Evolutionary conservation across 1,140 invertebrate species (phyloP).

Genomic region (Diabrotica virgifera): DNA sequence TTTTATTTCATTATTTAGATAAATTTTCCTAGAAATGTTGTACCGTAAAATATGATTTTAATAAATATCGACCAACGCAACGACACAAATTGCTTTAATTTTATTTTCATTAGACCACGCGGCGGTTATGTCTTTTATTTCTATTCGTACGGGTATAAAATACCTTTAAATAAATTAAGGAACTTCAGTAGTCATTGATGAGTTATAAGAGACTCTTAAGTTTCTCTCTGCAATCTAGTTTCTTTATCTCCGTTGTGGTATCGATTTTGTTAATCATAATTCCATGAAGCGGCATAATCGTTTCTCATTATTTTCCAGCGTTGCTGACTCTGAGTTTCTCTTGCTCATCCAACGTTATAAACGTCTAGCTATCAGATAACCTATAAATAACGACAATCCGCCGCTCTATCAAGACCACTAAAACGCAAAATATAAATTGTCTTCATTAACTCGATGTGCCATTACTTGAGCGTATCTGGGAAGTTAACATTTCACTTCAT

Average conservation of each 20-base stretch:
- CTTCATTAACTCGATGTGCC: slow-evolving; percentile 19
- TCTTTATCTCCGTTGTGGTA: neutral
- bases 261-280: neutral
- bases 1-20: too few species aligned
- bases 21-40: too few species aligned
- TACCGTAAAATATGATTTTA: too few species aligned
- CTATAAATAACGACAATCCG: slow-evolving; percentile 18
- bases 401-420: slow-evolving; percentile 3
- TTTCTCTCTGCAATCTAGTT: neutral
- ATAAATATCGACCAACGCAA: too few species aligned
- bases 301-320: slow-evolving; percentile 2
- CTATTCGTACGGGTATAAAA: too few species aligned
- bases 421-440: slow-evolving; percentile 20
- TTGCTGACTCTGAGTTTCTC: neutral
- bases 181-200: too few species aligned
- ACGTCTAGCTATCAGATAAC: slow-evolving; percentile 15
- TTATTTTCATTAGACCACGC: too few species aligned
- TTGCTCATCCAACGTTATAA: slow-evolving; percentile 8
- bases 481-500: slow-evolving; percentile 33
- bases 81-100: too few species aligned
- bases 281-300: slow-evolving; percentile 1
- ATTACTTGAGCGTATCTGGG: slow-evolving; percentile 22
- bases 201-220: too few species aligned
- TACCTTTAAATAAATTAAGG: too few species aligned
- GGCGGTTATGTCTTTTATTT: too few species aligned